Evolutionary conservation across 2,797 vertebrate genomes (phyloP).

Genomic region (Aeoliscus strigatus): DNA sequence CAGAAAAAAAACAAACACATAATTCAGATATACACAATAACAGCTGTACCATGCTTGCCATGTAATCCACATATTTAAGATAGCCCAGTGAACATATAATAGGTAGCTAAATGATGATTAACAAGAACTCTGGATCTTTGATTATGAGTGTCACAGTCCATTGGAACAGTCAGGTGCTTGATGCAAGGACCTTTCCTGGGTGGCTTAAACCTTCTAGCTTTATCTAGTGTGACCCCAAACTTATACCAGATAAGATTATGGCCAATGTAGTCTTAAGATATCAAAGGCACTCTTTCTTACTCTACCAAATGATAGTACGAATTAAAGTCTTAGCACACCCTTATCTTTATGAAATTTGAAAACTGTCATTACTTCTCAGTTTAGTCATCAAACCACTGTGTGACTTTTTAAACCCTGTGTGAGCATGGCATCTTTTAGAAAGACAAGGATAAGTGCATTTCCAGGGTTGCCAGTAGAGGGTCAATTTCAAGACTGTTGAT

Average conservation of each 20-base stretch:
- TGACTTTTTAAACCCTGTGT: conserved; percentile 75
- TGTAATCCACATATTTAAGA: conserved; percentile 71
- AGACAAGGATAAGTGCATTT: conserved; percentile 79
- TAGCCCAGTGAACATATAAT: conserved; percentile 72
- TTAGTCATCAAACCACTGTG: conserved; percentile 74
- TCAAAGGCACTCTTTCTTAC: conserved; percentile 92
- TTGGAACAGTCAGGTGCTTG: conserved; percentile 73
- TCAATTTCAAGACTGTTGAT: conserved; percentile 86
- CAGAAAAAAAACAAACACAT: conserved; percentile 71
- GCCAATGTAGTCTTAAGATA: conserved; percentile 83
- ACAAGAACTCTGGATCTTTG: conserved; percentile 79
- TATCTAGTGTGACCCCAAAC: conserved; percentile 77
- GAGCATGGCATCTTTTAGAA: conserved; percentile 80
- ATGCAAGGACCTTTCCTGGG: conserved; percentile 80
- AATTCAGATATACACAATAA: conserved; percentile 74
- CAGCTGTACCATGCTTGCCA: conserved; percentile 75
- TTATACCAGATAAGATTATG: conserved; percentile 89
- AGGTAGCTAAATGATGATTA: conserved; percentile 88
- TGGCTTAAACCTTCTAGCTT: conserved; percentile 79
- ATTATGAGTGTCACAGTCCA: conserved; percentile 69
- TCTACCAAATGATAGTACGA: conserved; percentile 89
- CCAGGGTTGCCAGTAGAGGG: conserved; percentile 80
- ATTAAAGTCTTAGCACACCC: conserved; percentile 83
- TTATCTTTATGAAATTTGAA: conserved; percentile 83
- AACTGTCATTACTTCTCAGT: conserved; percentile 71